Conservation (phyloP, 2,888 invertebrate species). For the Drosophila mettleri region DNA sequence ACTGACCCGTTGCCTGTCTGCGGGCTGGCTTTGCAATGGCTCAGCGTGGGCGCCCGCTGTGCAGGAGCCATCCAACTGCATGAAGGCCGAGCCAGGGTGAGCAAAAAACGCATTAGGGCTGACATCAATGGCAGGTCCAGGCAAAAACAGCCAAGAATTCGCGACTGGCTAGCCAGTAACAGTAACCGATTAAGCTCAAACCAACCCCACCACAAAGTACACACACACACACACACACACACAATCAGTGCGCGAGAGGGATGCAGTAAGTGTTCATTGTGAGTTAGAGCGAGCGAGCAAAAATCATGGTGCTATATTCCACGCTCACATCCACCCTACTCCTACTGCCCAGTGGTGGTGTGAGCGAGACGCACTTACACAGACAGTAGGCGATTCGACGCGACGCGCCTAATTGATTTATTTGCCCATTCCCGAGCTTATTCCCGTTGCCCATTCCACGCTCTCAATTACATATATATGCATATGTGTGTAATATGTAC, state of each 20-base stretch:
- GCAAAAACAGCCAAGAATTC: constrained; percentile 48
- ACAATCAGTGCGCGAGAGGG: constrained; percentile 20
- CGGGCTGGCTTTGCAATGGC: constrained; percentile 2
- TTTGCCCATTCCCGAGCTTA: constrained; percentile 47
- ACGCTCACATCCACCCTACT: constrained; percentile 26
- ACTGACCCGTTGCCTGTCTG: constrained; percentile 13
- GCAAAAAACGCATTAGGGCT: constrained; percentile 68
- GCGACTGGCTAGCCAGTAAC: constrained; percentile 62
- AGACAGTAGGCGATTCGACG: constrained; percentile 57
- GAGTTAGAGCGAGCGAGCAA: constrained; percentile 10
- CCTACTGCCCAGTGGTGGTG: constrained; percentile 11
- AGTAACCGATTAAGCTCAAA: constrained; percentile 71
- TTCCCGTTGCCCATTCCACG: constrained; percentile 29
- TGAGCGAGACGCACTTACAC: constrained; percentile 40
- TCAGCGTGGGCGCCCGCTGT: constrained; percentile 43
- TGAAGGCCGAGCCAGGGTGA: constrained; percentile 8
- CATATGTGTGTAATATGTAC: not conserved
- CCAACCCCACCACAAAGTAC: constrained; percentile 41
- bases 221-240: constrained; percentile 4
- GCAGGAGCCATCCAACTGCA: constrained; percentile 16
- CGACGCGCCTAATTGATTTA: constrained; percentile 74
- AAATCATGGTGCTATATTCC: constrained; percentile 14
- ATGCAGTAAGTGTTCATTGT: constrained; percentile 5
- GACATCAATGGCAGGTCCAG: constrained; percentile 49
- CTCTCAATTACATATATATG: not conserved